Conservation (phyloP, 2,888 invertebrate genomes). For the Polia nebulosa region DNA sequence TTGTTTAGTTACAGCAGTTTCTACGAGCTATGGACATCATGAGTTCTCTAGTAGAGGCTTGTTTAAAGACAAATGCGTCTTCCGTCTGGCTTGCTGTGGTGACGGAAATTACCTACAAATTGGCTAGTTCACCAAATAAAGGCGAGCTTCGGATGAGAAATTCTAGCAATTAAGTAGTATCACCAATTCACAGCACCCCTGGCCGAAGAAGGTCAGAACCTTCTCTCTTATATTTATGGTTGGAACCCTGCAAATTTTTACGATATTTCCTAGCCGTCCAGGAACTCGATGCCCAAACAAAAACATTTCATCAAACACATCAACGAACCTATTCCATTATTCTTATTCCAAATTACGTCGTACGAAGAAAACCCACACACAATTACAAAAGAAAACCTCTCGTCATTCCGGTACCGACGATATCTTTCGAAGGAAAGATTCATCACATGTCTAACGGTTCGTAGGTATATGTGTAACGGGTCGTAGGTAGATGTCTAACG, state of each 20-base stretch:
- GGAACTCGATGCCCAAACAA: constrained; percentile 1
- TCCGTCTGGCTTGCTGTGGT: neutral
- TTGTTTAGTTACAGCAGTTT: constrained; percentile 59
- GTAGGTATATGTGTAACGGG: constrained; percentile 51
- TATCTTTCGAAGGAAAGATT: constrained; percentile 56
- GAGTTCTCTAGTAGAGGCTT: constrained; percentile 28
- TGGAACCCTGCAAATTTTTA: neutral
- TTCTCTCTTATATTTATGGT: too few species aligned
- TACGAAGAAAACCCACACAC: constrained; percentile 30
- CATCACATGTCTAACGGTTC: constrained; percentile 61
- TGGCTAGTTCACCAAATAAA: neutral
- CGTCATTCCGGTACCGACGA: constrained; percentile 35
- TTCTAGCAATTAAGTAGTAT: too few species aligned
- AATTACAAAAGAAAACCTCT: constrained; percentile 33
- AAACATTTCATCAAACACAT: constrained; percentile 18
- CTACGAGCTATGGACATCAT: constrained; percentile 43
- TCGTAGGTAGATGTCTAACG: constrained; percentile 50
- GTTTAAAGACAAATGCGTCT: constrained; percentile 30
- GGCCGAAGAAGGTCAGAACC: too few species aligned
- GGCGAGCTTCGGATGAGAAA: too few species aligned
- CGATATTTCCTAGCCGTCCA: neutral
- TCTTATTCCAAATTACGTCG: constrained; percentile 44
- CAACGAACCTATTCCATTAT: constrained; percentile 19
- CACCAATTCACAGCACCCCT: too few species aligned
- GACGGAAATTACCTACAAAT: neutral